Conservation (phyloP, 1,140 invertebrate species). For the Triops cancriformis region DNA sequence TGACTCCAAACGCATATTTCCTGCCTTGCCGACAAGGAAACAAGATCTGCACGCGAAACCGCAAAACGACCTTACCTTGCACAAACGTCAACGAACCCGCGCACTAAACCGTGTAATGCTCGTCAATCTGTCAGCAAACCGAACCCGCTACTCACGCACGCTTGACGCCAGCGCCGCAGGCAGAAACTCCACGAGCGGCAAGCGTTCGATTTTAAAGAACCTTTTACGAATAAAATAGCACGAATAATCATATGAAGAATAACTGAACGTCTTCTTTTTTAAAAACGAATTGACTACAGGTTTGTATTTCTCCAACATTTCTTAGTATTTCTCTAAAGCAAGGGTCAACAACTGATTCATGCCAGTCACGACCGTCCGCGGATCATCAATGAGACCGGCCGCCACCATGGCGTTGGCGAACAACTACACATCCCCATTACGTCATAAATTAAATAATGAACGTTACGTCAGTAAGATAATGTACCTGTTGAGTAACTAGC, state of each 20-base stretch:
- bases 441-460: conserved; percentile 27
- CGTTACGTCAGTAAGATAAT: conserved; percentile 19
- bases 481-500: conserved; percentile 74
- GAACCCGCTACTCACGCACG: too few relatives aligned
- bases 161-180: too few relatives aligned
- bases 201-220: too few relatives aligned
- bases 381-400: conserved; percentile 89
- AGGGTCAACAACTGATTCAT: conserved; percentile 79
- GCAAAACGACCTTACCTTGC: too few relatives aligned
- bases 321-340: conserved; percentile 70
- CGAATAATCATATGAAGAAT: background rate
- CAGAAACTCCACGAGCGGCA: too few relatives aligned
- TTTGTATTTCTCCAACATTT: conserved; percentile 5
- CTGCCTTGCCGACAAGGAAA: too few relatives aligned
- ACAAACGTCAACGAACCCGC: too few relatives aligned
- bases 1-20: too few relatives aligned
- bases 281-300: conserved; percentile 10
- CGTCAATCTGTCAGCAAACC: too few relatives aligned
- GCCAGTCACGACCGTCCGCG: conserved; percentile 66
- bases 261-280: background rate
- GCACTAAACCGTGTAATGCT: too few relatives aligned
- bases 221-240: too few relatives aligned
- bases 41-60: too few relatives aligned
- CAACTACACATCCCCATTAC: conserved; percentile 49
- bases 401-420: conserved; percentile 91